Evolutionary conservation across 1,140 invertebrate species (phyloP), one percentile per base, ranked within the genome.

Genomic region (Anadara kagoshimensis): DNA sequence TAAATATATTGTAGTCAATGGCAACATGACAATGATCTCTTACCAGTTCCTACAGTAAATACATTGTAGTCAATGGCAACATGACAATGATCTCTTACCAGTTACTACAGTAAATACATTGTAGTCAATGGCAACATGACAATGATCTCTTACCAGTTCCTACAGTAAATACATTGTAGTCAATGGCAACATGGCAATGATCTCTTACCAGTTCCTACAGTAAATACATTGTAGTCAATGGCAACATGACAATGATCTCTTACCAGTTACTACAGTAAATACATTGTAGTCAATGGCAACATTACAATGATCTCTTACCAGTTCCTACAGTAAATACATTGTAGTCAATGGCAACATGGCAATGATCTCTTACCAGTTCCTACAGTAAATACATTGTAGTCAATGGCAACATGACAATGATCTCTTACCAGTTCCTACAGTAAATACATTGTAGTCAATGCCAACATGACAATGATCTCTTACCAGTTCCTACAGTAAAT

Each of bases 261-360:
- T n/a, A n/a, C 91, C 96, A 96, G 98, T 78, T 93, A 92, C 5
- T 91, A n/a, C n/a, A n/a, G 91, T 57, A 98, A 91, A 82, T 96
- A 94, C 92, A 71, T 92, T 90, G 86, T 97, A 98, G 85, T 96
- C 92, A 0, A 92, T 83, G 20, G 95, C 93, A 63, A 97, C 91
- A 64, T 91, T 91, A 73, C 94, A 94, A 86, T 97, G 94, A 49
- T 94, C 92, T 66, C 95, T 93, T 1, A 98, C 90, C 43, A 98
- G 89, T 83, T 97, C 95, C 93, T 94, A 69, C 11, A 80, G 75
- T 7, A 76, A 57, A 67, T 36, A 64, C 45, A n/a, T 92, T 90
- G 87, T 97, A 98, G 85, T 96, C 92, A 0, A 92, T 83, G 20
- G 95, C 93, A 64, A 97, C 91, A 64, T 91, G 91, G 73, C 94